Base-by-base conservation (phyloP, 2,797 vertebrate genomes). In the Linurgus olivaceus region DNA sequence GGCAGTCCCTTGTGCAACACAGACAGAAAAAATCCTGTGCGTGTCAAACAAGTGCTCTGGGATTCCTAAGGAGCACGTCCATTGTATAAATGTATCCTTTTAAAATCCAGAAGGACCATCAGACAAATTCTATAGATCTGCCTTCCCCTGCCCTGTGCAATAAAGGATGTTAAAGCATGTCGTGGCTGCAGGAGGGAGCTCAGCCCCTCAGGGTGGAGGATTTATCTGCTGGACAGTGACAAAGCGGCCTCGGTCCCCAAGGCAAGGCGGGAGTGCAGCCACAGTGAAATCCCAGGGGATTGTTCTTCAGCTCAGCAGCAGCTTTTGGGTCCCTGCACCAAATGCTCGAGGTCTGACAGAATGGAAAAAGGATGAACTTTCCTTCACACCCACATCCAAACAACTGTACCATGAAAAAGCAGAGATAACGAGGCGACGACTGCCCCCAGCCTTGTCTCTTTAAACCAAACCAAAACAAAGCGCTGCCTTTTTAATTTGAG, bases 401-500 rank as follows among this genome's bases (percentile, higher is more conserved):
- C 45, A 67, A 35, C 23, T n/a, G 72, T 16, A n/a, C 45, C 79
- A 1, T 38, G 51, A 77, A 87, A 35, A 71, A 29, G 26, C 2
- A 9, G 4, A 87, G 81, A 55, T 89, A 89, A 83, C 31, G 13
- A 71, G 45, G 63, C 48, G 78, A 24, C 7, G 20, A 19, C 38
- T 4, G 2, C 66, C 45, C 40, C 48, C 70, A 58, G 65, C 51
- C 29, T 17, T 61, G 63, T 37, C 50, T 85, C 90, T 89, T 84
- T 50, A 66, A 92, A 86, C 55, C 23, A 6, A 94, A 95, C 85
- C 83, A 86, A 95, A 92, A 55, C 68, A 55, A 93, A 93, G 83
- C 2, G 7, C 35, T 58, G 85, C 37, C 1, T 54, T 96, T 95
- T 94, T 79, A 93, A 96, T 97, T 96, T 93, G 95, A 84, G 75